phyloP scores from a whole-genome alignment of 2,113 vertebrate genomes.

The Sminthopsis crassicaudata region DNA sequence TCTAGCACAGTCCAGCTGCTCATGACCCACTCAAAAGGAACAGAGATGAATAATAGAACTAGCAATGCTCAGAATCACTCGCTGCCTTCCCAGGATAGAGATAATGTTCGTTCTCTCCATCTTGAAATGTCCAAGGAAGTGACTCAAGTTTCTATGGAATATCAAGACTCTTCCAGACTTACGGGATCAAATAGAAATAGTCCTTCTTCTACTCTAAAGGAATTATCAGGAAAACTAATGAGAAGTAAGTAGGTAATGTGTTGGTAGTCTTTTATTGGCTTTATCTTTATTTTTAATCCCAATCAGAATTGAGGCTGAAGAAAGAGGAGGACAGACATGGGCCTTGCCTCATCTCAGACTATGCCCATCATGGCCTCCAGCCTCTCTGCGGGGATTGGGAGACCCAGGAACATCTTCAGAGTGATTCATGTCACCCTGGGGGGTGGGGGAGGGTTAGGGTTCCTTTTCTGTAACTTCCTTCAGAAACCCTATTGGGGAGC shows the following conservation, averaged over 20 bases:
- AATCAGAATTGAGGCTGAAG: neutral
- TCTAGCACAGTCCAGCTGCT: constrained; percentile 59
- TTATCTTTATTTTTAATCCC: constrained; percentile 6
- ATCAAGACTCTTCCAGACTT: constrained; percentile 87
- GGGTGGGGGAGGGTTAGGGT: neutral
- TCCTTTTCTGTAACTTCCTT: neutral
- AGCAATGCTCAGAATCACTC: constrained; percentile 74
- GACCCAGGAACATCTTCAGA: neutral
- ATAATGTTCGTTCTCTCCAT: constrained; percentile 64
- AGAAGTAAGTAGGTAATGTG: constrained; percentile 91
- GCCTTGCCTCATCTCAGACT: constrained; percentile 9
- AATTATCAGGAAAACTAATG: constrained; percentile 95
- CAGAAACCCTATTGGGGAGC: neutral
- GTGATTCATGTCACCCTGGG: neutral
- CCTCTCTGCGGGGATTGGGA: constrained; percentile 7
- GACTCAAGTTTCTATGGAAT: constrained; percentile 76
- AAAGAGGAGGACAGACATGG: constrained; percentile 22
- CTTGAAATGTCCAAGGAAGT: constrained; percentile 71
- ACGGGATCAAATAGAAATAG: constrained; percentile 87
- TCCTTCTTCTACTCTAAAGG: constrained; percentile 87
- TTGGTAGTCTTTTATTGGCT: constrained; percentile 18
- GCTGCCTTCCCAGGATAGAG: constrained; percentile 77
- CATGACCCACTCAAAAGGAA: constrained; percentile 60
- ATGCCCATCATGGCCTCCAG: constrained; percentile 11
- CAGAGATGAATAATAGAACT: constrained; percentile 66